A percentile compares a stretch with the other conserved stretches of the same genome.
Evolutionary conservation across 2,888 invertebrate species (phyloP).

Genomic region (Idaea straminata): DNA sequence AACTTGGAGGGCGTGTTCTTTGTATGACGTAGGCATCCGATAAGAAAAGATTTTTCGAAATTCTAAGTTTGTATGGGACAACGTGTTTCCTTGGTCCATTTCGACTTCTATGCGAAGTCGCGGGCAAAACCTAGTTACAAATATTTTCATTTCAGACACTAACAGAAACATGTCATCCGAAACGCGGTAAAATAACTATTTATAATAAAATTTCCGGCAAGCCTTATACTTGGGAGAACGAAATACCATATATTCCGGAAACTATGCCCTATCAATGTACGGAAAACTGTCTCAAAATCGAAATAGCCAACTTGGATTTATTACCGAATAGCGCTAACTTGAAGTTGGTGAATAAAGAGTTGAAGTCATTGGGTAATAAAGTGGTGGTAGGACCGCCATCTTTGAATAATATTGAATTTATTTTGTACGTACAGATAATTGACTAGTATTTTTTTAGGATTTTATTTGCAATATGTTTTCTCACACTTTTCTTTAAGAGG

Average conservation of each 20-base stretch:
- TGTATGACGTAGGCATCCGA: no score
- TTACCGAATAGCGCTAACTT: slow-evolving; percentile 58
- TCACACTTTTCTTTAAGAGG: no score
- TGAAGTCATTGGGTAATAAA: slow-evolving; percentile 40
- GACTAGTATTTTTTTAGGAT: slow-evolving; percentile 2
- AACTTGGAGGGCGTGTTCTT: no score
- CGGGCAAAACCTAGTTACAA: no score
- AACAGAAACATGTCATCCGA: slow-evolving; percentile 30
- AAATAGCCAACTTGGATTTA: slow-evolving; percentile 47
- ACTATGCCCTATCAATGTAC: slow-evolving; percentile 40
- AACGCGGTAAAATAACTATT: slow-evolving; percentile 48
- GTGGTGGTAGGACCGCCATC: slow-evolving; percentile 49
- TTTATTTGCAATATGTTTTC: slow-evolving; percentile 11
- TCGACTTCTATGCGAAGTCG: no score
- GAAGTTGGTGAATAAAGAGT: slow-evolving; percentile 42
- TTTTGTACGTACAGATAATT: slow-evolving; percentile 45
- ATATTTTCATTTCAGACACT: slow-evolving; percentile 39
- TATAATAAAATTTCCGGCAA: slow-evolving; percentile 62
- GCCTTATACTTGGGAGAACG: slow-evolving; percentile 52
- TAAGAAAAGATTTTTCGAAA: no score
- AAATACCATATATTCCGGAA: slow-evolving; percentile 40
- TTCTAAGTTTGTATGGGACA: no score
- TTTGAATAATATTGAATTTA: slow-evolving; percentile 49
- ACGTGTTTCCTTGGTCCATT: no score
- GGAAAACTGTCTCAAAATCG: slow-evolving; percentile 39